Conservation (phyloP, 2,113 vertebrate species). For the Ammodytes dubius region DNA sequence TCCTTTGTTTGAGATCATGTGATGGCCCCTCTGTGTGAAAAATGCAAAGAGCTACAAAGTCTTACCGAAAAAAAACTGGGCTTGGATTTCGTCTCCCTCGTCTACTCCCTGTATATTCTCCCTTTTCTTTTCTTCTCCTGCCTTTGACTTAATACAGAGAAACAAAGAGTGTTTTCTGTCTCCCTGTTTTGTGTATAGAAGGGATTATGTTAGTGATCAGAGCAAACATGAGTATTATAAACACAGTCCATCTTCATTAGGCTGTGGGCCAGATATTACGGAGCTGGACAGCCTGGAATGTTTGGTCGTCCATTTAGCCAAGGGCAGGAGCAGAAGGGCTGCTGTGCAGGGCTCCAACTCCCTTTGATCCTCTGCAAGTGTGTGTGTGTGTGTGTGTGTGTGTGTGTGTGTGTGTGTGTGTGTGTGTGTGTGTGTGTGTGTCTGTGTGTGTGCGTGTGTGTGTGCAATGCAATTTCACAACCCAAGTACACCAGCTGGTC, state of each 20-base stretch:
- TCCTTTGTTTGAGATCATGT: constrained; percentile 80
- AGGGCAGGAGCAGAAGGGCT: constrained; percentile 85
- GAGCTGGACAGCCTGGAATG: constrained; percentile 85
- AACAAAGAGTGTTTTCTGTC: constrained; percentile 75
- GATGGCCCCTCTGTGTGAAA: constrained; percentile 66
- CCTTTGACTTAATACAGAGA: constrained; percentile 55
- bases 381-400: constrained; percentile 55
- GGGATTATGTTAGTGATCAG: constrained; percentile 82
- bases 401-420: constrained; percentile 44
- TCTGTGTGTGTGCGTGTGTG: constrained; percentile 28
- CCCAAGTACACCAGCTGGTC: constrained; percentile 89
- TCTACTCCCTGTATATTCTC: not conserved
- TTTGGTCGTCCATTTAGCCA: constrained; percentile 86
- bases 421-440: constrained; percentile 45
- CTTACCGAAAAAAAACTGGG: constrained; percentile 30
- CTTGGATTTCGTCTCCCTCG: constrained; percentile 49
- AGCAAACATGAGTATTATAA: constrained; percentile 84
- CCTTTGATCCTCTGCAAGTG: constrained; percentile 85
- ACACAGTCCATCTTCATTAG: constrained; percentile 85
- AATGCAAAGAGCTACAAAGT: constrained; percentile 73
- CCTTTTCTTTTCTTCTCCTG: constrained; percentile 40
- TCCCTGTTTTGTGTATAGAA: constrained; percentile 74
- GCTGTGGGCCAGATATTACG: constrained; percentile 81
- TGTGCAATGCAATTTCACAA: constrained; percentile 88
- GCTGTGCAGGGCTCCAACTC: constrained; percentile 82